Base-by-base conservation (phyloP, 2,888 invertebrate genomes). In the Melanophora roralis region DNA sequence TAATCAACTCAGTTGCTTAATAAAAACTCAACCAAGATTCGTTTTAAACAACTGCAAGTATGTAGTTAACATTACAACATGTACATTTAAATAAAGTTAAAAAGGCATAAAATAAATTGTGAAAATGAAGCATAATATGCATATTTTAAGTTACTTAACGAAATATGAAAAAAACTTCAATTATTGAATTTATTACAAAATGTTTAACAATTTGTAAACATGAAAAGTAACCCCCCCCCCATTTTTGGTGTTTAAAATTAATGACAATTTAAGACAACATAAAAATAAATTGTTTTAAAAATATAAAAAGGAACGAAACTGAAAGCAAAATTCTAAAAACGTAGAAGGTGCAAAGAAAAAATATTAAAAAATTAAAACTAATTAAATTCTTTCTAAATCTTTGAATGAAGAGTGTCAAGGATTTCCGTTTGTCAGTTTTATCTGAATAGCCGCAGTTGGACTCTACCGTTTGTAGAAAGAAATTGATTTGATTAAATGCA, bases 21-120 rank as follows among this genome's bases (percentile, higher is more conserved):
- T 49, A 36, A 64, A 59, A 32, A 40, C 27, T 45, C 65, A 45
- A 38, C 38, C n/a, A 65, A 55, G 21, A 59, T 74, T 47, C 27
- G 27, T 12, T 16, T 0, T 55, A 34, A n/a, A 62, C 11, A 23
- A 57, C 38, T 47, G 38, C 40, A n/a, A 71, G 60, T 51, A 51
- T 51, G 34, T n/a, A n/a, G 4, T 68, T 57, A 59, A 78, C 65
- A 75, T 79, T 75, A 75, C 71, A 71, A 67, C 79, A 79, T 75
- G 79, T 79, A 75, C 68, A 21, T n/a, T 14, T 60, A 60, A 79
- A 75, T 65, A 53, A 47, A 53, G 75, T 79, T 79, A 75, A 75
- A 75, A 71, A 79, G 65, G 40, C 75, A 79, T 71, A 60, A 71
- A 71, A 75, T 73, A 27, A 27, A 5, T 27, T 27, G 6, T 5